These are phyloP conservation scores for Leptinotarsa rubiginosa DNA, from an alignment of 2,888 invertebrate genomes.

Conservation along the genomic window DNA sequence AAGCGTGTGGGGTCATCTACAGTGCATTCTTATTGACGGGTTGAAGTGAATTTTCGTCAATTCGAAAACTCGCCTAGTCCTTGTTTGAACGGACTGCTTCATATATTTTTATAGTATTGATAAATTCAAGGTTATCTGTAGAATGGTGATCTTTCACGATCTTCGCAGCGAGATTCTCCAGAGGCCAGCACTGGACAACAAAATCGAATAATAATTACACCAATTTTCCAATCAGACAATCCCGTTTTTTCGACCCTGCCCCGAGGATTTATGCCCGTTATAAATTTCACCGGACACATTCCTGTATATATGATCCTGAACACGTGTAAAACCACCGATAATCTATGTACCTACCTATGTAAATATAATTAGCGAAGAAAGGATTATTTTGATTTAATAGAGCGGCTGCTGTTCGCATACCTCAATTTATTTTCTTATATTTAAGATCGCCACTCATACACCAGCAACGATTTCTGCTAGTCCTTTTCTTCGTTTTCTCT, in stretches of 20 bases:
- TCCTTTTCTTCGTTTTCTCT: conserved; percentile 31
- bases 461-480: conserved; percentile 16
- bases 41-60: too few relatives aligned
- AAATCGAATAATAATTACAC: conserved; percentile 20
- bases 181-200: not conserved
- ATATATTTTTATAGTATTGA: too few relatives aligned
- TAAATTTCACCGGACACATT: conserved; percentile 23
- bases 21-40: too few relatives aligned
- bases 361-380: conserved; percentile 48
- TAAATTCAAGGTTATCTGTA: too few relatives aligned
- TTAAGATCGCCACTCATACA: conserved; percentile 32
- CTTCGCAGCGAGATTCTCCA: not conserved
- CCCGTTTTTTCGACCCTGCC: conserved; percentile 6
- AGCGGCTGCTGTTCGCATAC: conserved; percentile 42
- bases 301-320: conserved; percentile 28
- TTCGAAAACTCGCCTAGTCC: too few relatives aligned
- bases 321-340: conserved; percentile 44
- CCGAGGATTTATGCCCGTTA: conserved; percentile 19
- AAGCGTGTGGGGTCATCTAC: too few relatives aligned
- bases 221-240: conserved; percentile 21
- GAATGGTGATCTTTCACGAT: too few relatives aligned
- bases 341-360: conserved; percentile 43
- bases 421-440: conserved; percentile 38
- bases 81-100: too few relatives aligned
- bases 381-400: conserved; percentile 49